phyloP scores from a whole-genome alignment of 2,797 vertebrate species.

The Coluber constrictor region DNA sequence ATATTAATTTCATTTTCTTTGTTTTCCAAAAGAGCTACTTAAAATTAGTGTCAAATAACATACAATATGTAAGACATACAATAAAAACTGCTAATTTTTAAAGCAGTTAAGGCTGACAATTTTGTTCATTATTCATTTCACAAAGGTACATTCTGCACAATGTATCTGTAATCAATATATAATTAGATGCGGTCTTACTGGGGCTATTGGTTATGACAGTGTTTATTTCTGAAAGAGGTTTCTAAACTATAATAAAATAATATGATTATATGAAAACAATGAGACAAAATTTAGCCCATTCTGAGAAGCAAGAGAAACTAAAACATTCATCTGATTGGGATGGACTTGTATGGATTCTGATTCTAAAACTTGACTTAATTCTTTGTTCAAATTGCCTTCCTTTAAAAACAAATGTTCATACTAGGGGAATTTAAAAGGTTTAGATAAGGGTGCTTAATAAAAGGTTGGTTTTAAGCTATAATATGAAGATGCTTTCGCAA shows the following conservation, averaged over 20 bases:
- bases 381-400: neutral
- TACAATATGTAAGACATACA: neutral
- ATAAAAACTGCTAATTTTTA: neutral
- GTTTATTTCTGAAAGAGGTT: neutral
- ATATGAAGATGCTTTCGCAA: conserved; percentile 15
- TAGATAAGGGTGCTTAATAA: conserved; percentile 15
- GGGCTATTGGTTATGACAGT: neutral
- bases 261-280: neutral
- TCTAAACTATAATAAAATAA: neutral
- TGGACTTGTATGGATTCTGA: neutral
- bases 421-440: conserved; percentile 2
- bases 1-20: neutral
- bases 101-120: neutral
- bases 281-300: neutral
- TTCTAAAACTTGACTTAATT: neutral
- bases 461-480: conserved; percentile 6
- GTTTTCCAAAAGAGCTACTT: neutral
- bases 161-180: neutral
- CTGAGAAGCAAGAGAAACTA: neutral
- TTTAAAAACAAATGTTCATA: neutral
- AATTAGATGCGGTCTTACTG: neutral
- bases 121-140: neutral
- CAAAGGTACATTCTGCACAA: neutral
- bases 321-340: neutral
- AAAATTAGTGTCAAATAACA: neutral